A percentile compares a stretch with the other conserved stretches of the same genome.
phyloP scores from a whole-genome alignment of 2,888 invertebrate genomes.

The Brenthis hecate region DNA sequence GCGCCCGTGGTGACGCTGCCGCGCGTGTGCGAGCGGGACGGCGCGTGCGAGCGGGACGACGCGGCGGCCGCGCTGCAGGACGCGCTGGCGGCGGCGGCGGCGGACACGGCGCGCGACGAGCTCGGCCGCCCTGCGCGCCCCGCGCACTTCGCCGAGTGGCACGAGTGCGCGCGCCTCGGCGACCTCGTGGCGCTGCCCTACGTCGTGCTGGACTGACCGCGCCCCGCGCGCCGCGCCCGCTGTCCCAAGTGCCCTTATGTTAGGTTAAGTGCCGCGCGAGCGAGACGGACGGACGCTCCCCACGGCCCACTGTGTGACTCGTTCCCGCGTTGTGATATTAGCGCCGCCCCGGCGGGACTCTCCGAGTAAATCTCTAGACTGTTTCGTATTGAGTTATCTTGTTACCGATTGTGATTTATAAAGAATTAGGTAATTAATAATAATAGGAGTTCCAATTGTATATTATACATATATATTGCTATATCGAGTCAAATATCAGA shows the following conservation, averaged over 20 bases:
- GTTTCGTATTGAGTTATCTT: constrained; percentile 66
- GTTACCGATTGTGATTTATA: constrained; percentile 80
- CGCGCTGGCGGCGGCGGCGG: constrained; percentile 40
- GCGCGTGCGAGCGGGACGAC: constrained; percentile 37
- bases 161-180: constrained; percentile 91
- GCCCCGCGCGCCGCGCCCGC: constrained; percentile 42
- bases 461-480: constrained; percentile 77
- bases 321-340: constrained; percentile 41
- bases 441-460: constrained; percentile 83
- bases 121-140: constrained; percentile 58
- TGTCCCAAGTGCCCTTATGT: constrained; percentile 77
- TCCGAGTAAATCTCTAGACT: constrained; percentile 60
- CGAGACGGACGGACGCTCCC: constrained; percentile 43
- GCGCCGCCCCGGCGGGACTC: constrained; percentile 30
- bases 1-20: constrained; percentile 54
- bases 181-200: constrained; percentile 97
- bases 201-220: constrained; percentile 93
- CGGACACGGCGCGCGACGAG: constrained; percentile 46
- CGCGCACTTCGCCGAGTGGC: constrained; percentile 93
- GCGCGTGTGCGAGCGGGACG: constrained; percentile 29
- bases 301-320: too few relatives aligned
- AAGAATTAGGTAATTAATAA: constrained; percentile 79
- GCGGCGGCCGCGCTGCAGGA: constrained; percentile 42
- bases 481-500: constrained; percentile 61
- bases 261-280: constrained; percentile 60